These are phyloP conservation scores for Drosophila nigrodunni DNA, from an alignment of 1,140 invertebrate species.

Conservation along the genomic window DNA sequence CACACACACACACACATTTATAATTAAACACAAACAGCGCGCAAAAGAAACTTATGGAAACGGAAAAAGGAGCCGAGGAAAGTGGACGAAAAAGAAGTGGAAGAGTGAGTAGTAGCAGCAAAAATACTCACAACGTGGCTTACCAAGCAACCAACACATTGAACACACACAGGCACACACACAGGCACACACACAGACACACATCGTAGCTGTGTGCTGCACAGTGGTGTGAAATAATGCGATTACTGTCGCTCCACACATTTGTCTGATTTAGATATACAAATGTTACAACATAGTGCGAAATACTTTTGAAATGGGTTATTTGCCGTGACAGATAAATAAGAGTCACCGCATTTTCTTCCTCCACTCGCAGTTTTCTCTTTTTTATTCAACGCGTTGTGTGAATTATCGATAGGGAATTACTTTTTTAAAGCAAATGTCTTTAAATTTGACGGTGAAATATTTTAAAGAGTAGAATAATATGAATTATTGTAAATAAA, in stretches of 20 bases:
- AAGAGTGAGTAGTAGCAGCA: not conserved
- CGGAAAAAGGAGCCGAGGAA: conserved; percentile 13
- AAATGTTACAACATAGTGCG: conserved; percentile 24
- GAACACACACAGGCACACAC: not conserved
- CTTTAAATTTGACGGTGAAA: too few species aligned
- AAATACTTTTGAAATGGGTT: conserved; percentile 64
- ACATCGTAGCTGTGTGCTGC: not conserved
- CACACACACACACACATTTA: conserved; percentile 41
- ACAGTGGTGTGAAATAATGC: conserved; percentile 52
- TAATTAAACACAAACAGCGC: conserved; percentile 76
- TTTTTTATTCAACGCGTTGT: too few species aligned
- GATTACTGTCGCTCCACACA: conserved; percentile 68
- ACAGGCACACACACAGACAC: conserved; percentile 1
- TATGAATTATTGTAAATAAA: too few species aligned
- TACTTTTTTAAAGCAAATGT: too few species aligned
- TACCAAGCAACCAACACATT: conserved; percentile 12
- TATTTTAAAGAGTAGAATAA: too few species aligned
- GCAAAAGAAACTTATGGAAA: conserved; percentile 33
- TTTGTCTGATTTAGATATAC: conserved; percentile 57
- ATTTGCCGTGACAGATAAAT: conserved; percentile 16
- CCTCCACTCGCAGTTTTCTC: too few species aligned
- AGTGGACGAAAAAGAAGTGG: not conserved
- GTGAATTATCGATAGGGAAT: too few species aligned
- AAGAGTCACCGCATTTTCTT: not conserved
- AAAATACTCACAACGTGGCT: conserved; percentile 32